Conservation (phyloP, 1,140 invertebrate species). For the Pseudomyrmex sp. region DNA sequence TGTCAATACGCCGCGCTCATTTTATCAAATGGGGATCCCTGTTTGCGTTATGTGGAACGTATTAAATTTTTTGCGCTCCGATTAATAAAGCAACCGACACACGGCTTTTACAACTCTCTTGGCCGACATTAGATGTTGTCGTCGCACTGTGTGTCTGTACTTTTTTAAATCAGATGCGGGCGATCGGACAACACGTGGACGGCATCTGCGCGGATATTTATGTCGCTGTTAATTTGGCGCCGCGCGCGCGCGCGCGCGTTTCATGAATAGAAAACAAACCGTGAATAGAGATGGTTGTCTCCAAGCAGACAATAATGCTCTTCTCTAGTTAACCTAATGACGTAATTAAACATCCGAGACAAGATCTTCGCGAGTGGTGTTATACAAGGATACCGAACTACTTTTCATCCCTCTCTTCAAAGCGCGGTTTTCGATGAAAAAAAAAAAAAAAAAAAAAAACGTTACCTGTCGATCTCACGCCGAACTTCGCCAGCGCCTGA, state of each 20-base stretch:
- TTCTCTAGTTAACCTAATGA: neutral
- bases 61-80: neutral
- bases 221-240: slow-evolving; percentile 42
- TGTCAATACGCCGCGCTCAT: neutral
- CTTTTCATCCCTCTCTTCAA: neutral
- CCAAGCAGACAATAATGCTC: neutral
- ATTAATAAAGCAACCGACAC: neutral
- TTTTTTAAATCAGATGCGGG: neutral
- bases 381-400: no score
- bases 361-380: no score
- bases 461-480: slow-evolving; percentile 77
- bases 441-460: no score
- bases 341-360: slow-evolving; percentile 9
- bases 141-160: neutral
- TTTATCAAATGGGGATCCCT: slow-evolving; percentile 20
- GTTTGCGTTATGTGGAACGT: no score
- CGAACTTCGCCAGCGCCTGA: slow-evolving; percentile 86
- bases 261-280: slow-evolving; percentile 46
- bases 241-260: neutral
- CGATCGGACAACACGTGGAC: no score
- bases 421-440: neutral
- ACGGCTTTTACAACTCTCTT: neutral
- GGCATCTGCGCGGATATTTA: slow-evolving; percentile 18
- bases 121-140: slow-evolving; percentile 33
- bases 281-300: slow-evolving; percentile 28